Percentiles rank a stretch among this genome's conserved stretches.
These are phyloP conservation scores for Elegia similella DNA, from an alignment of 2,888 invertebrate species.

Conservation along the genomic window DNA sequence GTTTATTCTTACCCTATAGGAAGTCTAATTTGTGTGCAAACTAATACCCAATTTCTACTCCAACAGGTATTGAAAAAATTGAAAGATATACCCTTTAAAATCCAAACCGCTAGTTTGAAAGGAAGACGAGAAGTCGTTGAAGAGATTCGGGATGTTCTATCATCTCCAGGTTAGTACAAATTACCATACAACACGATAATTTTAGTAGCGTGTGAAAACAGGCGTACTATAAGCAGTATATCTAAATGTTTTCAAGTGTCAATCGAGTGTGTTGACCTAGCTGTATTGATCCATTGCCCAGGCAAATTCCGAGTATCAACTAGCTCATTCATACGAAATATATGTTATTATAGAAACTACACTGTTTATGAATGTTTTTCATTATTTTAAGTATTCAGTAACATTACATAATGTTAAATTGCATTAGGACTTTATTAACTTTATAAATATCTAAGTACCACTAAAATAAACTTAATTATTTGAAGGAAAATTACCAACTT, in stretches of 20 bases:
- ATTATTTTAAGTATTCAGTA: not conserved
- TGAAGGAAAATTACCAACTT: not conserved
- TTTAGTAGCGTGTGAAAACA: not conserved
- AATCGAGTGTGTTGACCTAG: constrained; percentile 31
- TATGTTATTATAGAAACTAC: not conserved
- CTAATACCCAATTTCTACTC: constrained; percentile 32
- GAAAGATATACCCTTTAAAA: constrained; percentile 87
- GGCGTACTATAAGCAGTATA: not conserved
- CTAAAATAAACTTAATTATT: not conserved
- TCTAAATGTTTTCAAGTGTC: not conserved
- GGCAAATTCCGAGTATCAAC: constrained; percentile 82
- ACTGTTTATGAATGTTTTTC: not conserved
- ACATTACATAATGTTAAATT: not conserved
- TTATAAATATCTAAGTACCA: not conserved
- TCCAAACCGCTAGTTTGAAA: constrained; percentile 87
- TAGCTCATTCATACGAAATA: constrained; percentile 1
- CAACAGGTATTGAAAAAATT: constrained; percentile 84
- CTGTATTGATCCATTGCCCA: constrained; percentile 40
- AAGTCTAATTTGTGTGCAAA: constrained; percentile 18
- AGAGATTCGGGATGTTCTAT: constrained; percentile 86
- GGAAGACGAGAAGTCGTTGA: constrained; percentile 85
- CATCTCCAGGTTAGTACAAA: constrained; percentile 85
- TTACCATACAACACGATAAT: constrained; percentile 11
- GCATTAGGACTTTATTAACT: not conserved
- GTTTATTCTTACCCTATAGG: not conserved